Base-by-base conservation (phyloP, 2,888 invertebrate genomes). In the Hipparchia sbordonii region DNA sequence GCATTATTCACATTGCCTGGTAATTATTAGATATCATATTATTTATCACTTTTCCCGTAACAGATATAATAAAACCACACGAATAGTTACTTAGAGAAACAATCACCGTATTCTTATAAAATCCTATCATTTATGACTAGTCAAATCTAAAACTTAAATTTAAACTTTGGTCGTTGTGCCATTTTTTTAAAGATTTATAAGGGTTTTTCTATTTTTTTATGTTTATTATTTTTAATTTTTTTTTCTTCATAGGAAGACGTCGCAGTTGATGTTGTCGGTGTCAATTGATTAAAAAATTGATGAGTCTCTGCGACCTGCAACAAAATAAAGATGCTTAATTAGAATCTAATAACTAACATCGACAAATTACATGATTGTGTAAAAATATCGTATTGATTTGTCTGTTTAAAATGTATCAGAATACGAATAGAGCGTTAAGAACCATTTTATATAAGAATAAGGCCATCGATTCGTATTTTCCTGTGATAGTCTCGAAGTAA, bases 131-230 rank as follows among this genome's bases (percentile, higher is more conserved):
- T 72, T 76, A 88, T 86, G 88, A 90, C 90, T 91, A 92, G 88
- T 85, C 81, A 85, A 86, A 85, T 87, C 89, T 89, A 89, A 85
- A 84, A 65, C 51, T 65, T 65, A 65, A 39, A 63, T 85, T 82
- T 85, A 82, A 81, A 89, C 90, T 92, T 93, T 92, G 93, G 93
- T 93, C 93, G 92, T 92, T 92, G 93, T 92, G 92, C 93, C 93
- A 93, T 93, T 93, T 93, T 93, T 93, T 93, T 91, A 82, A 79
- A 79, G 81, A 82, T 91, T 91, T 85, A 84, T 81, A n/a, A 69
- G 81, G 82, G 71, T 91, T 93, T 93, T 91, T 81, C 88, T 77
- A 87, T 91, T 92, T 93, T 93, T 92, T 92, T 90, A 57, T 57
- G 13, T 23, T 77, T 84, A 84, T 82, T 79, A 82, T 79, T 83